phyloP scores from a whole-genome alignment of 2,888 invertebrate species.

The Conchocele bisecta region DNA sequence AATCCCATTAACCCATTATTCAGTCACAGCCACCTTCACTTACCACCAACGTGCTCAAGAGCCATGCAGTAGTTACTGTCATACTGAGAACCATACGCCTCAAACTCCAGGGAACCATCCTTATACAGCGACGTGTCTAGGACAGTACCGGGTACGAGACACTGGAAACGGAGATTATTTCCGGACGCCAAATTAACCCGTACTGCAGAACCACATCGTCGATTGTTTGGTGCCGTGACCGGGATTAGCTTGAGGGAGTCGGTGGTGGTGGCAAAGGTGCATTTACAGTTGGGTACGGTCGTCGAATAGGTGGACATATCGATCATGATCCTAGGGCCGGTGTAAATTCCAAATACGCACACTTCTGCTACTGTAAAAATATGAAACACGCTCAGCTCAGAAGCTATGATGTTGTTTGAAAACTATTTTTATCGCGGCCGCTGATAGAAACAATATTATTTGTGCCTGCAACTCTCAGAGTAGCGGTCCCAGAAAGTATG shows the following conservation, averaged over 20 bases:
- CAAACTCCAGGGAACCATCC: slow-evolving; percentile 32
- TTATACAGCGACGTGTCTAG: slow-evolving; percentile 43
- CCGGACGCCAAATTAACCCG: slow-evolving; percentile 33
- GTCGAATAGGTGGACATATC: slow-evolving; percentile 37
- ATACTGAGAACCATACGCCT: slow-evolving; percentile 20
- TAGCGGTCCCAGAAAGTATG: too few species aligned
- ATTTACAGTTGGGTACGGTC: slow-evolving; percentile 29
- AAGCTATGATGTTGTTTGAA: too few species aligned
- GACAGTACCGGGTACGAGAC: slow-evolving; percentile 48
- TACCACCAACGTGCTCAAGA: slow-evolving; percentile 45
- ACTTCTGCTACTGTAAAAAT: slow-evolving; percentile 49
- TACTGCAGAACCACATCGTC: slow-evolving; percentile 45
- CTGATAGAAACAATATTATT: too few species aligned
- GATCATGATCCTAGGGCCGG: slow-evolving; percentile 32
- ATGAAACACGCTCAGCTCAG: too few species aligned
- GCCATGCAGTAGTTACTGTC: slow-evolving; percentile 54
- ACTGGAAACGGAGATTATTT: slow-evolving; percentile 41
- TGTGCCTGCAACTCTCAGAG: too few species aligned
- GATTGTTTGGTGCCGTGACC: slow-evolving; percentile 45
- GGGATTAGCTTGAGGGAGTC: slow-evolving; percentile 38
- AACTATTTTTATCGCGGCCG: too few species aligned
- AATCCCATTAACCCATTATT: too few species aligned
- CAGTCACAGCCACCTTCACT: too few species aligned
- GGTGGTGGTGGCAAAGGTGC: slow-evolving; percentile 41
- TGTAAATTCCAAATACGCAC: slow-evolving; percentile 29